phyloP scores from a whole-genome alignment of 2,888 invertebrate species.

The Papilio gigon region DNA sequence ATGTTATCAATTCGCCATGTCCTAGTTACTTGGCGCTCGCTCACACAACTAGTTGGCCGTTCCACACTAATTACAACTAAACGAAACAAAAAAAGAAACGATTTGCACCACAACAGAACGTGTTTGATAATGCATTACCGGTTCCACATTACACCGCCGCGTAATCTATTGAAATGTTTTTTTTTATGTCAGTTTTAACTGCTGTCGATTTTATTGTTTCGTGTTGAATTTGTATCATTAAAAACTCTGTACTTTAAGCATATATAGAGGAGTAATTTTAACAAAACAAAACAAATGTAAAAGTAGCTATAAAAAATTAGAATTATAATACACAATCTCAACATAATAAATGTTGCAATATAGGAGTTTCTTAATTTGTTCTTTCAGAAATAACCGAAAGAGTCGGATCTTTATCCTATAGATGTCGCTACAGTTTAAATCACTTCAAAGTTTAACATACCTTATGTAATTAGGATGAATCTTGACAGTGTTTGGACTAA shows the following conservation, averaged over 20 bases:
- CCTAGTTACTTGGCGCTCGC: conserved; percentile 17
- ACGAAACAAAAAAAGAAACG: conserved; percentile 29
- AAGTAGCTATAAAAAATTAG: too few species aligned
- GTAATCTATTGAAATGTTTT: not conserved
- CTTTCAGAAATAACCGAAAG: too few species aligned
- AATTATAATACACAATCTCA: too few species aligned
- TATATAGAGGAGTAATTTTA: too few species aligned
- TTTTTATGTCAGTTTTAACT: not conserved
- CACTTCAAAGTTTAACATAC: conserved; percentile 49
- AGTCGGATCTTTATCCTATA: too few species aligned
- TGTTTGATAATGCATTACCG: conserved; percentile 31
- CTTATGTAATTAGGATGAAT: conserved; percentile 83
- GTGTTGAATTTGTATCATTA: not conserved
- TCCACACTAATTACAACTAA: conserved; percentile 26
- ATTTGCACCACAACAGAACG: conserved; percentile 22
- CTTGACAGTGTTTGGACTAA: conserved; percentile 71
- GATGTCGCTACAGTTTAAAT: too few species aligned
- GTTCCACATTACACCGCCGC: not conserved
- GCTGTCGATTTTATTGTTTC: not conserved
- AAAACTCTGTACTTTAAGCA: not conserved
- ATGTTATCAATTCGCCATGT: conserved; percentile 32
- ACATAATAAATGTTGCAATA: too few species aligned
- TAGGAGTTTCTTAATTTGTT: too few species aligned
- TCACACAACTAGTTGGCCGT: conserved; percentile 17
- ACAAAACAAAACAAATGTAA: not conserved